Evolutionary conservation across 2,113 vertebrate species (phyloP).

Genomic region (Octodon degus): DNA sequence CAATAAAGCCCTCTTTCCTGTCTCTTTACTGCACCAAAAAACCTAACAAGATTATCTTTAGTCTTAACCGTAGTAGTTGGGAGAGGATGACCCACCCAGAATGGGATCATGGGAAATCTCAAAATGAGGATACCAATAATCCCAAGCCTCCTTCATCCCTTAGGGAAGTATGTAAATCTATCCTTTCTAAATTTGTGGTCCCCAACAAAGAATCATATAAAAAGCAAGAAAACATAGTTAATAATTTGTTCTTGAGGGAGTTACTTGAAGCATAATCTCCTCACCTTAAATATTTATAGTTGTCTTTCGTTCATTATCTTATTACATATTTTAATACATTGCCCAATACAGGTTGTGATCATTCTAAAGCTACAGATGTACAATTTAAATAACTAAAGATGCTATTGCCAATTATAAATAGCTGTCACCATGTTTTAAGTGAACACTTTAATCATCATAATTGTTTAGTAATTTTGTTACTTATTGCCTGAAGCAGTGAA

Average conservation of each 20-base stretch:
- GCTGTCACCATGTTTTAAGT: constrained; percentile 4
- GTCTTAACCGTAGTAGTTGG: background rate
- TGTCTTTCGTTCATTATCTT: background rate
- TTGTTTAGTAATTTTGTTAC: constrained; percentile 7
- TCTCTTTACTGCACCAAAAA: too few species aligned
- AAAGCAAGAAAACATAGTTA: background rate
- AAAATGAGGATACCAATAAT: background rate
- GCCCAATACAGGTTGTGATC: background rate
- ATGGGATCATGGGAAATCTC: background rate
- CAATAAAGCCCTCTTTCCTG: too few species aligned
- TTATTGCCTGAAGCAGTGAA: constrained; percentile 15
- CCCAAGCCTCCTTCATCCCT: background rate
- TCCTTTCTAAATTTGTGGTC: background rate
- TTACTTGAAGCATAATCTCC: background rate
- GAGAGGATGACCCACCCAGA: background rate
- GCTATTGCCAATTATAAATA: background rate
- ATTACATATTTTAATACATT: constrained; percentile 33
- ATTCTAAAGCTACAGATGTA: background rate
- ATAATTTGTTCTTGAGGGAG: background rate
- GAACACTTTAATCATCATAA: constrained; percentile 50
- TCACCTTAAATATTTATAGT: background rate
- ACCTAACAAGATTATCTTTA: background rate
- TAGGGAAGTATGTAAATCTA: background rate
- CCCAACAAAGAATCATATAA: background rate
- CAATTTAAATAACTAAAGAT: constrained; percentile 16